phyloP scores from a whole-genome alignment of 2,113 vertebrate genomes.

The Dunckerocampus dactyliophorus region DNA sequence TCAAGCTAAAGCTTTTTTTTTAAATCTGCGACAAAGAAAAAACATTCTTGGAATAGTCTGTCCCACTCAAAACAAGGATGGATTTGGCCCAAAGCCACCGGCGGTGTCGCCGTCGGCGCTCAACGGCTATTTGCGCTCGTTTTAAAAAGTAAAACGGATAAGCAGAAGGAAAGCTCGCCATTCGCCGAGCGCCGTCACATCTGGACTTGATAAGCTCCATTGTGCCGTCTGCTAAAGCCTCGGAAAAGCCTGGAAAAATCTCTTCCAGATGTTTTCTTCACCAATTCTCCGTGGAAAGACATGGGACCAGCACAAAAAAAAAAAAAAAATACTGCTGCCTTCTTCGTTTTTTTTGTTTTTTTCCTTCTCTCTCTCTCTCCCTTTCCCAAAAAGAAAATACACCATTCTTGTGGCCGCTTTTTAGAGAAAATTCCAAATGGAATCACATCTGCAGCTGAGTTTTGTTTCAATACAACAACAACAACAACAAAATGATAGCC shows the following conservation, averaged over 20 bases:
- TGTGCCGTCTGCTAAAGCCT: slow-evolving; percentile 72
- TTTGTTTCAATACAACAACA: neutral
- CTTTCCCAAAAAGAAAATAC: slow-evolving; percentile 56
- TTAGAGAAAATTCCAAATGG: slow-evolving; percentile 41
- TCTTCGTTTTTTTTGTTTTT: slow-evolving; percentile 22
- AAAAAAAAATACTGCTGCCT: slow-evolving; percentile 30
- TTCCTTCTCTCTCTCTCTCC: neutral
- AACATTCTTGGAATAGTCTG: slow-evolving; percentile 70
- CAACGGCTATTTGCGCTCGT: slow-evolving; percentile 28
- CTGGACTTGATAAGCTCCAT: slow-evolving; percentile 74
- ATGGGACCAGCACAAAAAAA: slow-evolving; percentile 52
- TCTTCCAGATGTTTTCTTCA: slow-evolving; percentile 78
- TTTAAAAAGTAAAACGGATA: slow-evolving; percentile 20
- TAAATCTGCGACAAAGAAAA: slow-evolving; percentile 36
- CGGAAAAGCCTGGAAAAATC: slow-evolving; percentile 68
- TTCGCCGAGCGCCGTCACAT: slow-evolving; percentile 63
- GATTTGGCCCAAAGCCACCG: slow-evolving; percentile 36
- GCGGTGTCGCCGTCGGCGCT: neutral
- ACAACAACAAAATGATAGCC: slow-evolving; percentile 19
- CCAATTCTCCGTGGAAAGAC: slow-evolving; percentile 64
- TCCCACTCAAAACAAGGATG: slow-evolving; percentile 52
- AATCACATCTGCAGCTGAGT: slow-evolving; percentile 48
- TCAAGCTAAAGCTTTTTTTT: slow-evolving; percentile 26
- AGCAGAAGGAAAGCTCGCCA: slow-evolving; percentile 45
- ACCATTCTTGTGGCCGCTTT: slow-evolving; percentile 38